Conservation (phyloP, 2,888 invertebrate species). For the Diadegma fenestrale region DNA sequence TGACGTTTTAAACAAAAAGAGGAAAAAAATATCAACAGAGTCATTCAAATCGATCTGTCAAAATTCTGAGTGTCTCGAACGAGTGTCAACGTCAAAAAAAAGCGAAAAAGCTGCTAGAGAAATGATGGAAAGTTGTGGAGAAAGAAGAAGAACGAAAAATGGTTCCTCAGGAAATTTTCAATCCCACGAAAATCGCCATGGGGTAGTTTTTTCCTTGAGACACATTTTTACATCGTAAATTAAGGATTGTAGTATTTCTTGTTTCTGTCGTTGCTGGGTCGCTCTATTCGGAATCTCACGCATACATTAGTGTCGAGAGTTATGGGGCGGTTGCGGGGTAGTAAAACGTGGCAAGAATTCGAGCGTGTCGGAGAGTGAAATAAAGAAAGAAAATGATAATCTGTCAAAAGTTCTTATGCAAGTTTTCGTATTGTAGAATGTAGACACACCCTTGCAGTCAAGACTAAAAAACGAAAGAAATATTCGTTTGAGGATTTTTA, state of each 20-base stretch:
- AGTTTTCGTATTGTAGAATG: neutral
- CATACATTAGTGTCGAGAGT: constrained; percentile 4
- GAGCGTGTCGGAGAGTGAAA: neutral
- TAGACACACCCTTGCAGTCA: constrained; percentile 38
- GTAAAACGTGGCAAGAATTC: constrained; percentile 16
- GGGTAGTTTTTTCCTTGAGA: neutral
- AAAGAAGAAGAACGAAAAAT: neutral
- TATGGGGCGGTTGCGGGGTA: neutral
- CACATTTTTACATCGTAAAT: neutral
- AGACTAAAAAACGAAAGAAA: constrained; percentile 22
- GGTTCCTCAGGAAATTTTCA: neutral
- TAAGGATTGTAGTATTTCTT: neutral
- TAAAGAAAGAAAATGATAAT: neutral
- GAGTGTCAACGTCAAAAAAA: neutral
- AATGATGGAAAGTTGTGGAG: neutral
- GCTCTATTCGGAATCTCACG: neutral
- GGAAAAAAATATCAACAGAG: neutral
- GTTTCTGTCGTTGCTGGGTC: neutral
- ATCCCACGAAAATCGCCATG: neutral
- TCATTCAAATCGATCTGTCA: neutral
- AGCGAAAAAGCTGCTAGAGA: neutral
- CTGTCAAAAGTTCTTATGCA: neutral
- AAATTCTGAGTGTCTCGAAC: neutral
- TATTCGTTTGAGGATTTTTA: constrained; percentile 19
- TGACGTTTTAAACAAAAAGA: neutral